These are phyloP conservation scores for Drosophila ambigua DNA, from an alignment of 1,140 invertebrate genomes.

Conservation along the genomic window DNA sequence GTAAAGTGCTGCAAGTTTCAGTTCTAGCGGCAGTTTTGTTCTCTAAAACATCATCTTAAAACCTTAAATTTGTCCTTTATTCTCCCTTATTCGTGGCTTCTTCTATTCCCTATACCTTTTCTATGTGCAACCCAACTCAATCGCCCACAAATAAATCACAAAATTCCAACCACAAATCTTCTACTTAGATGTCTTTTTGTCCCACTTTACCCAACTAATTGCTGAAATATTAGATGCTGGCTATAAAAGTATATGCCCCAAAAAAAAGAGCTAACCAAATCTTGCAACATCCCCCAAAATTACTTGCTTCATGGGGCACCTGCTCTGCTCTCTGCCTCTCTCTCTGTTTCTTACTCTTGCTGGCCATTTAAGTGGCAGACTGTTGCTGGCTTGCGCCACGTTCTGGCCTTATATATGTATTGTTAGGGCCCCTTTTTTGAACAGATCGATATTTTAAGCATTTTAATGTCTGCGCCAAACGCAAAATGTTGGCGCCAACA, in stretches of 20 bases:
- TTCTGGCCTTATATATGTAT: slow-evolving; percentile 53
- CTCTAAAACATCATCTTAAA: no score
- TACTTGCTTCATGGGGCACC: not conserved
- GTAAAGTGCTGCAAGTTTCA: not conserved
- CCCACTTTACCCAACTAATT: slow-evolving; percentile 32
- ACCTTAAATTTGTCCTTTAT: no score
- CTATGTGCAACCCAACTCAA: not conserved
- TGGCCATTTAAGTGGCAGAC: slow-evolving; percentile 74
- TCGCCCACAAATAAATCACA: slow-evolving; percentile 5
- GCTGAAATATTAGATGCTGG: slow-evolving; percentile 38
- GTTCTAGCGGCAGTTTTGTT: no score
- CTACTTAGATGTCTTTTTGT: slow-evolving; percentile 1
- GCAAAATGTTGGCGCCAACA: slow-evolving; percentile 79
- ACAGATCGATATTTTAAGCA: slow-evolving; percentile 80
- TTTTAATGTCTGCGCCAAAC: slow-evolving; percentile 81
- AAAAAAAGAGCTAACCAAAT: slow-evolving; percentile 40
- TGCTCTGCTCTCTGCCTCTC: not conserved
- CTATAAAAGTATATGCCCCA: slow-evolving; percentile 13
- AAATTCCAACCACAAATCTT: slow-evolving; percentile 14
- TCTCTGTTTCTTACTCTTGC: slow-evolving; percentile 16
- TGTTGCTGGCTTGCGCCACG: slow-evolving; percentile 56
- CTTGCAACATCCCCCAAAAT: no score
- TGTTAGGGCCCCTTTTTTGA: slow-evolving; percentile 48
- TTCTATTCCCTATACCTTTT: not conserved
- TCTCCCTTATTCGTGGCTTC: no score